These are phyloP conservation scores for Hermodice carunculata DNA, from an alignment of 2,888 invertebrate genomes.

Conservation along the genomic window DNA sequence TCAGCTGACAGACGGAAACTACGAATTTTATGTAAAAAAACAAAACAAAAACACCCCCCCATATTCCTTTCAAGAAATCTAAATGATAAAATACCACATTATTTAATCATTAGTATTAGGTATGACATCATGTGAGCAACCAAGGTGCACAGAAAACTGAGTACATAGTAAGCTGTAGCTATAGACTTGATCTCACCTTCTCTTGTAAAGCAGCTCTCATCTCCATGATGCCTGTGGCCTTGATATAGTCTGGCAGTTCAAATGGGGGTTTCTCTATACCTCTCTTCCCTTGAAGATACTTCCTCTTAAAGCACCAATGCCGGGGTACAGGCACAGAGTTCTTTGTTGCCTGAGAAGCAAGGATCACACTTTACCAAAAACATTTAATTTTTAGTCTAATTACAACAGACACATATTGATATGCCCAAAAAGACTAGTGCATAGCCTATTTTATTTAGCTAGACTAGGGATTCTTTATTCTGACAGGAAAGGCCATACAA, in stretches of 20 bases:
- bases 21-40: no score
- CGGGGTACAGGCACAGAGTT: constrained; percentile 98
- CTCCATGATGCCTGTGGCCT: constrained; percentile 99
- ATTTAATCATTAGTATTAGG: neutral
- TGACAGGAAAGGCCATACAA: no score
- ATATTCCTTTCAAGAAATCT: no score
- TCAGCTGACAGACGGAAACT: no score
- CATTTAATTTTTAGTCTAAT: no score
- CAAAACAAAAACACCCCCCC: no score
- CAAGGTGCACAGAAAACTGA: neutral
- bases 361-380: neutral
- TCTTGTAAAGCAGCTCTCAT: constrained; percentile 99
- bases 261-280: constrained; percentile 99
- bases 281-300: constrained; percentile 90
- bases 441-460: no score
- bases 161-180: neutral
- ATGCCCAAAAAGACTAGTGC: no score
- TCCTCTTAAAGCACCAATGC: constrained; percentile 98
- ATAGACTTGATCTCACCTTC: constrained; percentile 73
- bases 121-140: neutral
- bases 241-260: constrained; percentile 98
- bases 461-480: no score
- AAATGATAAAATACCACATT: neutral
- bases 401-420: no score
- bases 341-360: constrained; percentile 80